phyloP scores from a whole-genome alignment of 2,888 invertebrate species.

The Melinaea menophilus region DNA sequence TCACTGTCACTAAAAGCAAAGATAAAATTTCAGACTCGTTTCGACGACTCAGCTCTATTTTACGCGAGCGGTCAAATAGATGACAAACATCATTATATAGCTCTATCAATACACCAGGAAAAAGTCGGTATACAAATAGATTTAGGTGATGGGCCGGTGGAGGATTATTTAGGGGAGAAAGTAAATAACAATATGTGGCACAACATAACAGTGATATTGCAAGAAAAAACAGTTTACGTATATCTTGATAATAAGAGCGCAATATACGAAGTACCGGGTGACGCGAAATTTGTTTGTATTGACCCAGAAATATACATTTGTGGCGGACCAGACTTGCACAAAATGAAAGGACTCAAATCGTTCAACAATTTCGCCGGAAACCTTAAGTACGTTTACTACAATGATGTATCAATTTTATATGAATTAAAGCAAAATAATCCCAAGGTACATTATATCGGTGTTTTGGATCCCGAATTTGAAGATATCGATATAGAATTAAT shows the following conservation, averaged over 20 bases:
- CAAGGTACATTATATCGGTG: constrained; percentile 88
- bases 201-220: constrained; percentile 91
- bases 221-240: constrained; percentile 84
- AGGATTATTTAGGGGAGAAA: constrained; percentile 81
- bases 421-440: constrained; percentile 91
- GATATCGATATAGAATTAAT: constrained; percentile 91
- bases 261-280: constrained; percentile 84
- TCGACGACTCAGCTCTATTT: constrained; percentile 94
- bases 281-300: constrained; percentile 84
- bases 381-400: constrained; percentile 94
- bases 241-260: constrained; percentile 86
- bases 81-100: constrained; percentile 92
- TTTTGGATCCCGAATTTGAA: constrained; percentile 88
- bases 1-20: constrained; percentile 28
- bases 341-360: constrained; percentile 88
- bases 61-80: constrained; percentile 95
- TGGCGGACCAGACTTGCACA: constrained; percentile 89
- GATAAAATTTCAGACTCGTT: constrained; percentile 82
- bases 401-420: constrained; percentile 93
- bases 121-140: constrained; percentile 92
- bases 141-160: constrained; percentile 88
- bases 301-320: constrained; percentile 97
- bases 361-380: constrained; percentile 93
- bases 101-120: constrained; percentile 89
- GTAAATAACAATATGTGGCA: constrained; percentile 91